Evolutionary conservation across 53 echinoderm and acorn worm genomes (phyloP).

Genomic region (Paelopatides confundens): DNA sequence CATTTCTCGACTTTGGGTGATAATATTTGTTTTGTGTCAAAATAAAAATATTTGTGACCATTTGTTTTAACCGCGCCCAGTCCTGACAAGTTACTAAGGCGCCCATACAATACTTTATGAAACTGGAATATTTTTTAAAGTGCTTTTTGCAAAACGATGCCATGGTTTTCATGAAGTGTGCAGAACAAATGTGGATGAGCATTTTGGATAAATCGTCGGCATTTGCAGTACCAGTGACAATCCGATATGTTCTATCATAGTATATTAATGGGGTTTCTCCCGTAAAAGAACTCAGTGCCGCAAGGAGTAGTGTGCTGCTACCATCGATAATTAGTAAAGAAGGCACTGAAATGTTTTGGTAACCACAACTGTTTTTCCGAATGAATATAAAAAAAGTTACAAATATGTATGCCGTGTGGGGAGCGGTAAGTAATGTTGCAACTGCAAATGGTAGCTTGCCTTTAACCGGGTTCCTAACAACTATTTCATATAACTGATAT

Average conservation of each 20-base stretch:
- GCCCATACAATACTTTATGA: neutral
- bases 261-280: no score
- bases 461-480: neutral
- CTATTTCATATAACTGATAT: slow-evolving; percentile 3
- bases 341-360: neutral
- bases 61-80: neutral
- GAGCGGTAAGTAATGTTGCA: neutral
- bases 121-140: neutral
- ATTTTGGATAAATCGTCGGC: neutral
- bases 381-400: neutral
- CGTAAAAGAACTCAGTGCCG: neutral
- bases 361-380: neutral
- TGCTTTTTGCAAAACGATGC: slow-evolving; percentile 14
- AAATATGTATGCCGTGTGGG: neutral
- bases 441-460: slow-evolving; percentile 11
- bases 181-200: neutral
- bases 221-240: no score
- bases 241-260: no score
- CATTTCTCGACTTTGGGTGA: neutral
- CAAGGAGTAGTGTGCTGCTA: no score
- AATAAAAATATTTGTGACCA: neutral
- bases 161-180: slow-evolving; percentile 8
- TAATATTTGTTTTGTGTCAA: neutral
- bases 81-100: neutral
- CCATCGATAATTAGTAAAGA: no score